These are phyloP conservation scores for Numenius arquata DNA, from an alignment of 2,113 vertebrate species.

Conservation along the genomic window DNA sequence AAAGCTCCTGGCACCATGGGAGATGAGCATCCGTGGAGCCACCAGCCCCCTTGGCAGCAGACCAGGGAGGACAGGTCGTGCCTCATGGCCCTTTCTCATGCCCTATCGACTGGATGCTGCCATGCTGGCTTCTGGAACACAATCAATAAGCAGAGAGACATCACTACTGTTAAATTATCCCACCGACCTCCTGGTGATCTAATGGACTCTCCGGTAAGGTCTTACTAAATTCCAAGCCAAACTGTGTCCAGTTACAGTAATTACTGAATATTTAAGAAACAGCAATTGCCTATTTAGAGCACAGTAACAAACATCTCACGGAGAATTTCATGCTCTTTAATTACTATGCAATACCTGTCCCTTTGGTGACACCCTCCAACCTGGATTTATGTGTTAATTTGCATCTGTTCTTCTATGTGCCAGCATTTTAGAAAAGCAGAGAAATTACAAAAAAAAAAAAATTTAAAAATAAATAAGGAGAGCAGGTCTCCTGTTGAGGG, in stretches of 20 bases:
- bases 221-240: constrained; percentile 60
- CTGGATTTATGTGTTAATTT: constrained; percentile 62
- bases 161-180: constrained; percentile 9
- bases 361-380: constrained; percentile 41
- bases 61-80: neutral
- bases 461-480: neutral
- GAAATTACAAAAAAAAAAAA: neutral
- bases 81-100: fast-evolving
- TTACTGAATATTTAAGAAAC: constrained; percentile 65
- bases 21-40: neutral
- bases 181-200: neutral
- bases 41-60: neutral
- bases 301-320: constrained; percentile 38
- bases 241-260: constrained; percentile 61
- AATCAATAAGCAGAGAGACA: neutral
- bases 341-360: constrained; percentile 56
- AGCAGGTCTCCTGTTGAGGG: neutral
- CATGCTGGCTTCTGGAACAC: neutral
- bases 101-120: neutral
- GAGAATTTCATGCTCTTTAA: constrained; percentile 65
- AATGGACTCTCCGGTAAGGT: constrained; percentile 37
- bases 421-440: neutral
- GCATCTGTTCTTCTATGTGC: constrained; percentile 3
- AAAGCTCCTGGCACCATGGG: neutral
- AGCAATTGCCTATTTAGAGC: constrained; percentile 54